These are phyloP conservation scores for Serranus cabrilla DNA, from an alignment of 2,797 vertebrate species.

Conservation along the genomic window DNA sequence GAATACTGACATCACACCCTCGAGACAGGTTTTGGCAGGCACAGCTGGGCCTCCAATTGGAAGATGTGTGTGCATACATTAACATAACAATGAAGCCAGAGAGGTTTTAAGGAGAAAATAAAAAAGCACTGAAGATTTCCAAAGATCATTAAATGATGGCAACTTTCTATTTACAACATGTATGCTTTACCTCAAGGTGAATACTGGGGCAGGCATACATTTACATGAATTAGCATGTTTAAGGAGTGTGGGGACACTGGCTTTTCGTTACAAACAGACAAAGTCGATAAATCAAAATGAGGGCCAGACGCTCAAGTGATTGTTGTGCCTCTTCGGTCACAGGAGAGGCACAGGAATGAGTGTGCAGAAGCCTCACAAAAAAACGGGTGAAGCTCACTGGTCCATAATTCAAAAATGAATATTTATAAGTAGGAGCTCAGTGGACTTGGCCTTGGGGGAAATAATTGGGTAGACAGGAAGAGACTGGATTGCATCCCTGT, in stretches of 20 bases:
- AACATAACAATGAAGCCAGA: slow-evolving; percentile 78
- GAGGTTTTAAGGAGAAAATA: slow-evolving; percentile 73
- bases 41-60: slow-evolving; percentile 73
- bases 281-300: slow-evolving; percentile 87
- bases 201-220: slow-evolving; percentile 82
- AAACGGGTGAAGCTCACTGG: slow-evolving; percentile 52
- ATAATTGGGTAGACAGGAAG: slow-evolving; percentile 66
- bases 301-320: slow-evolving; percentile 73
- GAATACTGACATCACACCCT: slow-evolving; percentile 58
- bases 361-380: slow-evolving; percentile 40
- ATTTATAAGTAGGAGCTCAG: slow-evolving; percentile 78
- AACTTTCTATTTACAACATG: slow-evolving; percentile 85
- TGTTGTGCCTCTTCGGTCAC: slow-evolving; percentile 65
- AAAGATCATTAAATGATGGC: slow-evolving; percentile 83
- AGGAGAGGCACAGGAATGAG: slow-evolving; percentile 58
- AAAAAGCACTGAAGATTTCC: slow-evolving; percentile 73
- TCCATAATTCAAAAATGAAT: slow-evolving; percentile 80
- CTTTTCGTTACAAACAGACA: slow-evolving; percentile 77
- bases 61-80: slow-evolving; percentile 76
- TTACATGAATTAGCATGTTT: slow-evolving; percentile 87
- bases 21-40: slow-evolving; percentile 66
- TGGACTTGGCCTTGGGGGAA: slow-evolving; percentile 68
- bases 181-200: slow-evolving; percentile 85
- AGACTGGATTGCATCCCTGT: slow-evolving; percentile 42
- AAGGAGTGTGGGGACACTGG: slow-evolving; percentile 74